Conservation (phyloP, 2,888 invertebrate genomes). For the Pseudococcus viburni region DNA sequence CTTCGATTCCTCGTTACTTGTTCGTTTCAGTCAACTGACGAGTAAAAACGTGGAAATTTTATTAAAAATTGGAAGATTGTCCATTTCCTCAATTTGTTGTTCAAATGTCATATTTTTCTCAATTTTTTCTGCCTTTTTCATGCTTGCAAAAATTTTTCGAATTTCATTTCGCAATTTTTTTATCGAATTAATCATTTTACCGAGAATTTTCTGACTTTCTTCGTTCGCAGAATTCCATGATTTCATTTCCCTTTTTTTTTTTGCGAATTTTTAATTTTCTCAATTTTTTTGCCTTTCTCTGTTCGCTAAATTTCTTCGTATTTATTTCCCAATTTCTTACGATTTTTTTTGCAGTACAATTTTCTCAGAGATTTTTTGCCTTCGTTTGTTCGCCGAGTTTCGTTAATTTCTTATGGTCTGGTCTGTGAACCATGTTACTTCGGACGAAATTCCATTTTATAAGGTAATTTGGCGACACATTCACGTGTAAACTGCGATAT, state of each 20-base stretch:
- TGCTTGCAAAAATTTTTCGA: no score
- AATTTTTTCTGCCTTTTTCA: no score
- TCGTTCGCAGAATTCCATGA: background rate
- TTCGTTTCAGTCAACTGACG: background rate
- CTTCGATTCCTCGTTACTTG: background rate
- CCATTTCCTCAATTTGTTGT: background rate
- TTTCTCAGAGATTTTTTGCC: no score
- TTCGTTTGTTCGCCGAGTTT: background rate
- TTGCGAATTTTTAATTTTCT: background rate
- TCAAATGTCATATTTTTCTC: background rate
- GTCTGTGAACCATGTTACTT: background rate
- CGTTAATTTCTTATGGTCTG: background rate
- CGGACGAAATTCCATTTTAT: background rate
- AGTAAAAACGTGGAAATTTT: background rate
- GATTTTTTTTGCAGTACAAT: background rate
- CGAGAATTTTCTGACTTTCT: no score
- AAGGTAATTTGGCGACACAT: background rate
- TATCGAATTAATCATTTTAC: background rate
- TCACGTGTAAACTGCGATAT: constrained; percentile 22
- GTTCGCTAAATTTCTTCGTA: background rate
- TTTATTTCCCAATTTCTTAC: background rate
- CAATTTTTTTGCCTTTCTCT: background rate
- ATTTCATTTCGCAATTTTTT: background rate
- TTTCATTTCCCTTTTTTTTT: background rate
- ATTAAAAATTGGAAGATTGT: background rate